Percentiles rank a stretch among this genome's conserved stretches.
Evolutionary conservation across 2,797 vertebrate genomes (phyloP).

Genomic region (Poliocrania exsul): DNA sequence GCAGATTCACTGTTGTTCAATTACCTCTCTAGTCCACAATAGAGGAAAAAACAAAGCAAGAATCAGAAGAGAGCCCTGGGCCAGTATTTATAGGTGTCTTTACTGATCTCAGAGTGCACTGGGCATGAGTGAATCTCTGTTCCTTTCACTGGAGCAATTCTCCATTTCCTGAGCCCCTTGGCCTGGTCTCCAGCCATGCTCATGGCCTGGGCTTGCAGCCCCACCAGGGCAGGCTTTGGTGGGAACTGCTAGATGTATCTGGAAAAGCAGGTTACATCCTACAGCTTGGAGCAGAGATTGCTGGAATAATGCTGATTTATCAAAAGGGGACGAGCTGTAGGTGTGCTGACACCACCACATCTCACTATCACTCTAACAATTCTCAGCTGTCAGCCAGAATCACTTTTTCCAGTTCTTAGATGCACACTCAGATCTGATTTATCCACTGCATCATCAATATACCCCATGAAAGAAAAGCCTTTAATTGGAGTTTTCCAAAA

Average conservation of each 20-base stretch:
- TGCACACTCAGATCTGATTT: not conserved
- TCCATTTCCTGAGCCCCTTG: not conserved
- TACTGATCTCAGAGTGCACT: not conserved
- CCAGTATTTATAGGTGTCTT: not conserved
- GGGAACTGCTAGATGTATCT: not conserved
- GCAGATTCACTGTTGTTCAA: not conserved
- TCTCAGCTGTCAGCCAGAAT: not conserved
- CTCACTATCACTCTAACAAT: not conserved
- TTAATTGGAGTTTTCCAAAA: conserved; percentile 16
- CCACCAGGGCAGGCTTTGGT: not conserved
- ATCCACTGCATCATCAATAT: not conserved
- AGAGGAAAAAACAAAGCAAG: not conserved
- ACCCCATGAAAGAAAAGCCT: not conserved
- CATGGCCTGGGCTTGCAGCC: not conserved
- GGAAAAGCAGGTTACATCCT: not conserved
- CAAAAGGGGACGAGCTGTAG: not conserved
- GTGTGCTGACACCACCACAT: not conserved
- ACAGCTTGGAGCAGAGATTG: not conserved
- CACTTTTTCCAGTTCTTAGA: not conserved
- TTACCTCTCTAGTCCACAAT: not conserved
- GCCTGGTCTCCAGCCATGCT: not conserved
- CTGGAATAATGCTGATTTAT: not conserved
- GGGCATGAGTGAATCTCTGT: not conserved
- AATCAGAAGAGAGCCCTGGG: not conserved
- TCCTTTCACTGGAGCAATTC: not conserved